Evolutionary conservation across 2,888 invertebrate genomes (phyloP).

Genomic region (Drosophila parthenogenetica): DNA sequence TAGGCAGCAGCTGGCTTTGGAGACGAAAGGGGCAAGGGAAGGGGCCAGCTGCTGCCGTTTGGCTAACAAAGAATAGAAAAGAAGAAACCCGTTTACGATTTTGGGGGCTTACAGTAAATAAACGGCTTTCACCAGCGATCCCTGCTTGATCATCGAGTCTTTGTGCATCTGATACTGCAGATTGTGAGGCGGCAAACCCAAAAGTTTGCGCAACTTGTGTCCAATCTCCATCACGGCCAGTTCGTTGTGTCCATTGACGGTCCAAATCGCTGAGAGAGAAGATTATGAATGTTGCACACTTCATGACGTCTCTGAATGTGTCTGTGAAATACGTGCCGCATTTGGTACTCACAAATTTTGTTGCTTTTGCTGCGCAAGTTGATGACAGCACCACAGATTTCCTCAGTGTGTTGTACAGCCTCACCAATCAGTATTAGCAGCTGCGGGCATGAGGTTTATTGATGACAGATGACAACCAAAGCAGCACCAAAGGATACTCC

Average conservation of each 20-base stretch:
- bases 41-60: conserved; percentile 9
- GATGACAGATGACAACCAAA: conserved; percentile 6
- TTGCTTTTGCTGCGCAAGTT: conserved; percentile 96
- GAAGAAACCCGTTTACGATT: background rate
- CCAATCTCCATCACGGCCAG: conserved; percentile 94
- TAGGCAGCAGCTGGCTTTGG: conserved; percentile 26
- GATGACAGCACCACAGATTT: conserved; percentile 98
- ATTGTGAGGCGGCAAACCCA: conserved; percentile 87
- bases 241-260: conserved; percentile 91
- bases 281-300: background rate
- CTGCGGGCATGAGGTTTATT: conserved; percentile 61
- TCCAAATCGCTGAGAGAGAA: conserved; percentile 90
- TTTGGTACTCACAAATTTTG: conserved; percentile 88
- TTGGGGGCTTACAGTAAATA: conserved; percentile 70
- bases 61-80: conserved; percentile 16
- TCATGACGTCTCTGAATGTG: background rate
- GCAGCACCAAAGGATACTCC: background rate
- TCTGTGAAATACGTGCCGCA: background rate
- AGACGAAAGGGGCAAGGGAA: background rate
- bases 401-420: conserved; percentile 95
- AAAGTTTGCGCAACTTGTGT: conserved; percentile 92
- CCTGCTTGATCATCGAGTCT: conserved; percentile 92
- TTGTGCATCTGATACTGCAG: conserved; percentile 91
- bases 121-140: conserved; percentile 89
- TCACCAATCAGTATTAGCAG: conserved; percentile 96